Base-by-base conservation (phyloP, 2,888 invertebrate species). In the Thecocarcelia acutangulata region DNA sequence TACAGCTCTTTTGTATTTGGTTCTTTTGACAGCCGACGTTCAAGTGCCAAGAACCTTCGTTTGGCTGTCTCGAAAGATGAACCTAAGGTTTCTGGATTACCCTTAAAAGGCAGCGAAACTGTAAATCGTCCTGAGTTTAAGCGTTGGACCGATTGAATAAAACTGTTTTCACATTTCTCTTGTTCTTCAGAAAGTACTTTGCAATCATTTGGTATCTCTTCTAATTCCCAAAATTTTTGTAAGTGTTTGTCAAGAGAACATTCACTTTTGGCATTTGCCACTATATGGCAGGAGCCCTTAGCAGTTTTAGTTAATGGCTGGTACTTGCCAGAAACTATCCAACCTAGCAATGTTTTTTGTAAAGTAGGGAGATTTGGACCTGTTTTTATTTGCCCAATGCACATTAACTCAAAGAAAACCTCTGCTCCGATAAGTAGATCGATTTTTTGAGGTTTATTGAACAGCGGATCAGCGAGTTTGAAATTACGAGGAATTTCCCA, bases 151-250 rank as follows among this genome's bases (percentile, higher is more conserved):
- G 24, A 17, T 37, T 56, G 11, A 11, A 3, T 37, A 11, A 37
- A 56, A 37, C 17, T n/a, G 1, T 15, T 11, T 17, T 56, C 56
- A n/a, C 56, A 56, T 9, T 56, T 15, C 11, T 37, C 3, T 12
- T 56, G 37, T 17, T 56, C 17, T 37, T 24, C 24, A 24, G 24
- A 24, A 17, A 37, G 3, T 6, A 17, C 11, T 0, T 17, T 3
- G 3, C 5, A 1, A 8, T 37, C 12, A 11, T 37, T 15, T 4
- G 37, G 33, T 9, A 37, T 3, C 17, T 56, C 37, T 37, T 54
- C 54, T 9, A 33, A 33, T 15, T 54, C 33, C 54, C 54, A 54
- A 13, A 50, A 50, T 21, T 50, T 56, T 37, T 17, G 6, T 4
- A 33, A 8, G 9, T 13, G n/a, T 52, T 5, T 13, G 15, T 24